A percentile compares a stretch with the other conserved stretches of the same genome.
These are phyloP conservation scores for Acanthurus tractus DNA, from an alignment of 2,797 vertebrate species.

Conservation along the genomic window DNA sequence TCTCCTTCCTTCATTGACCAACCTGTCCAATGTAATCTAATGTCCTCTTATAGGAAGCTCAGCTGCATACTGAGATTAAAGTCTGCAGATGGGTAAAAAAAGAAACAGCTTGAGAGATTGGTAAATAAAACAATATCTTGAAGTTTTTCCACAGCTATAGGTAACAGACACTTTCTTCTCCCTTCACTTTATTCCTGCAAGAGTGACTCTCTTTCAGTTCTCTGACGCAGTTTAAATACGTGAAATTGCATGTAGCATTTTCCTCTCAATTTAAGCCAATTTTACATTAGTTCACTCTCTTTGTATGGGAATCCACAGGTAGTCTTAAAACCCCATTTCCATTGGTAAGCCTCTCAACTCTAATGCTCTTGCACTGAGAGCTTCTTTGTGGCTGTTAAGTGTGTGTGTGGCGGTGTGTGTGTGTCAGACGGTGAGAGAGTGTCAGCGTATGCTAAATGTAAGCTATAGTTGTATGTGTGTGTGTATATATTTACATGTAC, in stretches of 20 bases:
- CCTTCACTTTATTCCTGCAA: conserved; percentile 14
- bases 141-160: conserved; percentile 10
- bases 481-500: conserved; percentile 11
- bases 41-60: conserved; percentile 41
- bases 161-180: conserved; percentile 35
- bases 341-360: conserved; percentile 76
- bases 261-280: conserved; percentile 46
- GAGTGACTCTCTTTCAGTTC: conserved; percentile 30
- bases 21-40: conserved; percentile 52
- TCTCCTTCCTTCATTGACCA: conserved; percentile 51
- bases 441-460: conserved; percentile 14
- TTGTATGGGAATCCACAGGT: conserved; percentile 74
- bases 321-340: conserved; percentile 67
- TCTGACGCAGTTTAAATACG: conserved; percentile 23
- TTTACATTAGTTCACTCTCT: conserved; percentile 62
- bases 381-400: conserved; percentile 64
- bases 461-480: conserved; percentile 11
- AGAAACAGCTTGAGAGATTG: conserved; percentile 7
- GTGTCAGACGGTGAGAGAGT: neutral
- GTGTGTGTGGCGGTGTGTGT: conserved; percentile 1
- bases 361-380: conserved; percentile 66
- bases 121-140: conserved; percentile 59
- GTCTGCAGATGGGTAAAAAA: conserved; percentile 26
- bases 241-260: conserved; percentile 50
- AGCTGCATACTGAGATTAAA: conserved; percentile 57